phyloP scores from a whole-genome alignment of 2,888 invertebrate genomes.

The Mythimna albipuncta region DNA sequence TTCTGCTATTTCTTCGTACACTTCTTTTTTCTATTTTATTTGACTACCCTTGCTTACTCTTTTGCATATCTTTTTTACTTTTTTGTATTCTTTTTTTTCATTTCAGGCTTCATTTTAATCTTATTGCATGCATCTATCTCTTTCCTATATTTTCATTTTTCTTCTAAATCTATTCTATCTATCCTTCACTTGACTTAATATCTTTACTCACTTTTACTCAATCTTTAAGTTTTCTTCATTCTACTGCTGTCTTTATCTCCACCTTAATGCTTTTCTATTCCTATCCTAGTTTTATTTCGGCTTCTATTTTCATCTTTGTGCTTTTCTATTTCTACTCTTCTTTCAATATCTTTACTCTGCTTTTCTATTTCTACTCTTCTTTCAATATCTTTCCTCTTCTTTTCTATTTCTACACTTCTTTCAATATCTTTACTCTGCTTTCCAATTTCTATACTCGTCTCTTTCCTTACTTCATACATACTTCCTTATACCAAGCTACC shows the following conservation, averaged over 20 bases:
- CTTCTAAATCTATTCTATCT: not conserved
- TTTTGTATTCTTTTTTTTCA: not conserved
- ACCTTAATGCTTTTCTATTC: not conserved
- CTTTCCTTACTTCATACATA: not conserved
- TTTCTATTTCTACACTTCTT: no score
- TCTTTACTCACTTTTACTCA: not conserved
- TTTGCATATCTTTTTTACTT: not conserved
- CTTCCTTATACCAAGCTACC: slow-evolving; percentile 69
- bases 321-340: not conserved
- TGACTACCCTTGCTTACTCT: not conserved
- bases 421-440: not conserved
- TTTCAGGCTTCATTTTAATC: slow-evolving; percentile 6
- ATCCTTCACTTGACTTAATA: not conserved
- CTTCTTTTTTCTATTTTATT: not conserved
- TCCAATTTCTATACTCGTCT: not conserved
- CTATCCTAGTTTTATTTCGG: no score
- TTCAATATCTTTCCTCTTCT: not conserved
- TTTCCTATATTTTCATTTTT: slow-evolving; percentile 2
- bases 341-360: no score
- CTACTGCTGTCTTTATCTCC: not conserved
- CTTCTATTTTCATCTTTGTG: no score
- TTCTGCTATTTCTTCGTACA: not conserved
- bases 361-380: not conserved
- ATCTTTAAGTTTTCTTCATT: not conserved
- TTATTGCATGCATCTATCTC: slow-evolving; percentile 1